A percentile compares a stretch with the other conserved stretches of the same genome.
phyloP scores from a whole-genome alignment of 2,113 vertebrate genomes.

The Procapra przewalskii region DNA sequence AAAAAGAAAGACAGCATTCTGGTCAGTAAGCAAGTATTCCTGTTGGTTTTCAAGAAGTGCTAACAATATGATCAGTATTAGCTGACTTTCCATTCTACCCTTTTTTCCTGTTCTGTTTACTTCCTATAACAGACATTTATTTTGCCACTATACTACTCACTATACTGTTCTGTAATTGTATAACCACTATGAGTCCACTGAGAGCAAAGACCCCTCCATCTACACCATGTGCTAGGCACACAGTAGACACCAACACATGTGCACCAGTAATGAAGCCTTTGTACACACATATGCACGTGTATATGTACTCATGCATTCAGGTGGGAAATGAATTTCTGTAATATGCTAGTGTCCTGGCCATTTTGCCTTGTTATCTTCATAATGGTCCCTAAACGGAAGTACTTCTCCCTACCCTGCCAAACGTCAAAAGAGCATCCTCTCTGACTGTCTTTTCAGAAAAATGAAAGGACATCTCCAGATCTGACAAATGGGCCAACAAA shows the following conservation, averaged over 20 bases:
- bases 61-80: neutral
- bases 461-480: neutral
- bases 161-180: neutral
- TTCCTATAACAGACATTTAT: neutral
- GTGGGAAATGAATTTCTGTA: conserved; percentile 32
- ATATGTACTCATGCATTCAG: neutral
- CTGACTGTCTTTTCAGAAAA: conserved; percentile 33
- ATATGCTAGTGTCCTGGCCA: neutral
- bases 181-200: no score
- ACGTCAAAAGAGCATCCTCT: neutral
- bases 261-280: neutral
- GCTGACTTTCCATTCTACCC: neutral
- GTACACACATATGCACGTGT: neutral
- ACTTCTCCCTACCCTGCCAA: neutral
- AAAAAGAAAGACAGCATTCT: neutral
- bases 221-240: neutral
- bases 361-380: neutral
- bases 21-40: neutral
- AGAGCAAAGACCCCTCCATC: neutral
- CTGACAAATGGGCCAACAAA: neutral
- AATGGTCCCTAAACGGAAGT: neutral
- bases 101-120: neutral
- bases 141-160: neutral
- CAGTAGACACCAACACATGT: neutral
- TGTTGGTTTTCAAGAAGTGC: neutral